Percentiles rank a stretch among this genome's conserved stretches.
Conservation (phyloP, 2,113 vertebrate genomes). For the Anhinga anhinga region DNA sequence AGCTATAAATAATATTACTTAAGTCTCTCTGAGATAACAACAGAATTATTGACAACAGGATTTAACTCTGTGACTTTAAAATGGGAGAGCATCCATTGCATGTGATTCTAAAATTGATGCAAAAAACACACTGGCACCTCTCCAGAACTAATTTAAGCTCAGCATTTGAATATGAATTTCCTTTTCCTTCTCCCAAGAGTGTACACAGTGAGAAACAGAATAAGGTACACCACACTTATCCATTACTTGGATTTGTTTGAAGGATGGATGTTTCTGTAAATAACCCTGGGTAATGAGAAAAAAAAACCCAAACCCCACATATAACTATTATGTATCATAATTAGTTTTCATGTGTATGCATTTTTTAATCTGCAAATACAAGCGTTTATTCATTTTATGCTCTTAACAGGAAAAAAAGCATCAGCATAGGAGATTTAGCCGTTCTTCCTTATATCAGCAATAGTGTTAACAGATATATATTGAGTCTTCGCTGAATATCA, state of each 20-base stretch:
- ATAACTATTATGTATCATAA: neutral
- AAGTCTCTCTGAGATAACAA: neutral
- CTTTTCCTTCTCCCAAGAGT: slow-evolving; percentile 43
- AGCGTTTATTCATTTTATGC: neutral
- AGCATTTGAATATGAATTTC: slow-evolving; percentile 56
- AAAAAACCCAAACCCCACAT: neutral
- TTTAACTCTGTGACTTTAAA: slow-evolving; percentile 60
- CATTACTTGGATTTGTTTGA: slow-evolving; percentile 5
- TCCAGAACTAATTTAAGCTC: slow-evolving; percentile 62
- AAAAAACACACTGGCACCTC: slow-evolving; percentile 21
- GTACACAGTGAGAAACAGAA: neutral
- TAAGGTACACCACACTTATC: slow-evolving; percentile 25
- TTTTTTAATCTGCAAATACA: neutral
- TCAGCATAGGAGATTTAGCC: neutral
- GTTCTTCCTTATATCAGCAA: neutral
- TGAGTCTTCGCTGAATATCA: neutral
- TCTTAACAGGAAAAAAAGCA: neutral
- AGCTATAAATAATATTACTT: slow-evolving; percentile 33
- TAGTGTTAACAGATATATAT: neutral
- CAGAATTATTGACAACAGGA: slow-evolving; percentile 4
- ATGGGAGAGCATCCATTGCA: slow-evolving; percentile 23
- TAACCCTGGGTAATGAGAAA: neutral
- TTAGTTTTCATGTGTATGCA: neutral
- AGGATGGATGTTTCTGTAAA: neutral
- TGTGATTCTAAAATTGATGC: slow-evolving; percentile 47